A percentile compares a stretch with the other conserved stretches of the same genome.
These are phyloP conservation scores for Mnemiopsis leidyi DNA, from an alignment of 37 sponge, comb jelly and placozoan species.

Conservation along the genomic window DNA sequence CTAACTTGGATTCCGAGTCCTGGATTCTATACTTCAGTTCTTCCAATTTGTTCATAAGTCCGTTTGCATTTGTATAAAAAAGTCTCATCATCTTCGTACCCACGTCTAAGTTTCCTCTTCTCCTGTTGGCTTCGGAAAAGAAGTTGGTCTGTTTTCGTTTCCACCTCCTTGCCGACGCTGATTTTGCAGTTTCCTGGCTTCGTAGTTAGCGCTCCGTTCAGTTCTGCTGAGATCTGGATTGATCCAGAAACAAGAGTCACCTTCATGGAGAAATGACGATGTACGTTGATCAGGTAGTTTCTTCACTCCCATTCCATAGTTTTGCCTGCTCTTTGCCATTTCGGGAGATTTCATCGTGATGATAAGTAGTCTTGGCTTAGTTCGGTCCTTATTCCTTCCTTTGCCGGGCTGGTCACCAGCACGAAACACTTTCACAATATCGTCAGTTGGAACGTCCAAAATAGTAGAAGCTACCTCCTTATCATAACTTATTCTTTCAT, in stretches of 20 bases:
- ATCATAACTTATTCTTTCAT: neutral
- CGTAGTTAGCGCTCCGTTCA: slow-evolving; percentile 29
- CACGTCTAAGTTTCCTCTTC: too few species aligned
- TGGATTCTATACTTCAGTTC: too few species aligned
- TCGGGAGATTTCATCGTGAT: neutral
- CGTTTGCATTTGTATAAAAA: too few species aligned
- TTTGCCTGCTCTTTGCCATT: neutral
- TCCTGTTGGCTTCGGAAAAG: too few species aligned
- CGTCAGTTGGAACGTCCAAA: neutral
- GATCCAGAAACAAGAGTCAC: too few species aligned
- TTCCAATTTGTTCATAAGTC: too few species aligned
- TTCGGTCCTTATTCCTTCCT: neutral
- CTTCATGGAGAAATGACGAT: too few species aligned
- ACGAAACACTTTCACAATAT: neutral
- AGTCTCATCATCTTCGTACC: too few species aligned
- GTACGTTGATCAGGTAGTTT: too few species aligned
- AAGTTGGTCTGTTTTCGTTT: too few species aligned
- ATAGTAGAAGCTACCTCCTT: neutral
- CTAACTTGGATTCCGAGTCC: too few species aligned
- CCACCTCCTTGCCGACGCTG: neutral
- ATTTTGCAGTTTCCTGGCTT: slow-evolving; percentile 22
- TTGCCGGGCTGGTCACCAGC: neutral
- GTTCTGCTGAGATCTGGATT: slow-evolving; percentile 15
- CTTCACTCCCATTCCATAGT: neutral
- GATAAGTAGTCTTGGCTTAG: neutral